Evolutionary conservation across 2,797 vertebrate genomes (phyloP).

Genomic region (Tenualosa thibaudeaui): DNA sequence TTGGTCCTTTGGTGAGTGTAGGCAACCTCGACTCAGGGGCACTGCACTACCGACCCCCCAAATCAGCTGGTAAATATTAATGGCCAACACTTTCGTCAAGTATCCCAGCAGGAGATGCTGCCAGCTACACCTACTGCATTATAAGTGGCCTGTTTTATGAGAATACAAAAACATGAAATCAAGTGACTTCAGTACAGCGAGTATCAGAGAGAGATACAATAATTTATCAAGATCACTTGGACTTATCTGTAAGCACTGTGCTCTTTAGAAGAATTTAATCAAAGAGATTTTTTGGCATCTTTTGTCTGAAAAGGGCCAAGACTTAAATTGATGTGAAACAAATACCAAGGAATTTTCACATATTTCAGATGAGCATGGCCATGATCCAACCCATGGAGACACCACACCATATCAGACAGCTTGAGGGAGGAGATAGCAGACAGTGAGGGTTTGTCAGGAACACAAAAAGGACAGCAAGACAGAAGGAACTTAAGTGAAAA

Average conservation of each 20-base stretch:
- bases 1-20: background rate
- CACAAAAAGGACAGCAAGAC: background rate
- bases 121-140: slow-evolving; percentile 21
- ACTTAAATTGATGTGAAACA: background rate
- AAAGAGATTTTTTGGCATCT: background rate
- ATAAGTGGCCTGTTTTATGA: slow-evolving; percentile 33
- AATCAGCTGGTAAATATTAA: slow-evolving; percentile 40
- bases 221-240: background rate
- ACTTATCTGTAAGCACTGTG: background rate
- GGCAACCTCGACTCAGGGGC: slow-evolving; percentile 2
- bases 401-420: slow-evolving; percentile 15
- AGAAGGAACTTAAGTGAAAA: background rate
- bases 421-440: slow-evolving; percentile 23
- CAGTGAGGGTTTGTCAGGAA: slow-evolving; percentile 27
- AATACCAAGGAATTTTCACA: slow-evolving; percentile 17
- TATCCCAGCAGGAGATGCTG: slow-evolving; percentile 24
- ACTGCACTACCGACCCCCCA: background rate
- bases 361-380: slow-evolving; percentile 24
- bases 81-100: slow-evolving; percentile 16
- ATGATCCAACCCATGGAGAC: slow-evolving; percentile 31
- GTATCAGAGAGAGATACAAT: slow-evolving; percentile 24
- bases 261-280: background rate
- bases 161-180: slow-evolving; percentile 10
- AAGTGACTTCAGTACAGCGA: slow-evolving; percentile 41
- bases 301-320: background rate